A percentile compares a stretch with the other conserved stretches of the same genome.
phyloP scores from a whole-genome alignment of 2,113 vertebrate genomes.

The Myodes glareolus region DNA sequence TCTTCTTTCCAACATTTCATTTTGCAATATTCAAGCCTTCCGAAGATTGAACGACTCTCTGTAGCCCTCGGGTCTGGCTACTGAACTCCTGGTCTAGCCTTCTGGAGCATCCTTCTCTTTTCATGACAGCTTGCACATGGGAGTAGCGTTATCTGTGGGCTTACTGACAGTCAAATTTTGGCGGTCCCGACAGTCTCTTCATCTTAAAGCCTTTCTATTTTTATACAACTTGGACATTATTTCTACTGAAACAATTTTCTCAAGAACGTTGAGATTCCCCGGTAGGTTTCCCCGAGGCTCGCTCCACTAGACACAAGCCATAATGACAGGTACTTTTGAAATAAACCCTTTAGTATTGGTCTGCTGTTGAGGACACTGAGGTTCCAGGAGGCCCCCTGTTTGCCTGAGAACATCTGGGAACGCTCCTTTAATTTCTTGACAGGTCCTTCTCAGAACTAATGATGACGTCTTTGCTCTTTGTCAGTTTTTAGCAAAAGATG shows the following conservation, averaged over 20 bases:
- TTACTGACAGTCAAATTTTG: not conserved
- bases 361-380: not conserved
- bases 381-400: not conserved
- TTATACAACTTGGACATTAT: not conserved
- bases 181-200: not conserved
- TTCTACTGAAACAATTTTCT: conserved; percentile 3
- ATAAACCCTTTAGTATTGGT: not conserved
- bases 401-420: not conserved
- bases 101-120: not conserved
- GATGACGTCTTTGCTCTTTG: not conserved
- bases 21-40: not conserved
- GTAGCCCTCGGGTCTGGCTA: rapidly evolving
- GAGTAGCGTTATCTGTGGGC: too few relatives aligned
- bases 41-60: not conserved
- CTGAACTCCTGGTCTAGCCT: not conserved
- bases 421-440: not conserved
- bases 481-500: not conserved
- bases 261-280: not conserved
- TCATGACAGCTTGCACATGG: not conserved
- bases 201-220: not conserved
- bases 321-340: not conserved
- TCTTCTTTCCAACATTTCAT: not conserved
- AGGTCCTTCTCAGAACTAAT: not conserved
- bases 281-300: not conserved
- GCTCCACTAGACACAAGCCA: not conserved